Conservation (phyloP, 2,797 vertebrate species). For the Lagocephalus sceleratus region DNA sequence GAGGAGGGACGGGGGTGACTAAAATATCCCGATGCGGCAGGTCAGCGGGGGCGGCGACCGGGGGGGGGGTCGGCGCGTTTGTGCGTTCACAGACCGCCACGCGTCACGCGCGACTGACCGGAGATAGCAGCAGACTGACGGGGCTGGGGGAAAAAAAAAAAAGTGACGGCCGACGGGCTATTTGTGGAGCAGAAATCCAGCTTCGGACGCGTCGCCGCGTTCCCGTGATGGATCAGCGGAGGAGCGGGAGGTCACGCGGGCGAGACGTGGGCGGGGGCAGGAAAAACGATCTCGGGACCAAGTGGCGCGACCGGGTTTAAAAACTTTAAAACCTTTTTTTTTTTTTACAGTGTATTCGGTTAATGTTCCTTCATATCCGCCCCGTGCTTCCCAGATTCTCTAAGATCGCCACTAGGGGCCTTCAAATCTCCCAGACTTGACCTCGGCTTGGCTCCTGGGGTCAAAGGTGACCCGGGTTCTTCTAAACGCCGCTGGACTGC, state of each 20-base stretch:
- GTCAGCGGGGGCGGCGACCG: slow-evolving; percentile 40
- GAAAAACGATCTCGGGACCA: slow-evolving; percentile 22
- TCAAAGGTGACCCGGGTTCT: no score
- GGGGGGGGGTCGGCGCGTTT: slow-evolving; percentile 47
- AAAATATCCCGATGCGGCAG: slow-evolving; percentile 78
- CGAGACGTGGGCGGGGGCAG: slow-evolving; percentile 29
- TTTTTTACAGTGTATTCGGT: no score
- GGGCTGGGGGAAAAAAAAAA: slow-evolving; percentile 62
- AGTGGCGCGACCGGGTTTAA: no score
- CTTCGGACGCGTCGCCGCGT: slow-evolving; percentile 75
- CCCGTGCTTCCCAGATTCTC: no score
- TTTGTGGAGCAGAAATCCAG: slow-evolving; percentile 81
- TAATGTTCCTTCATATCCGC: no score
- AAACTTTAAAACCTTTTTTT: no score
- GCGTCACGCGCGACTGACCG: slow-evolving; percentile 69
- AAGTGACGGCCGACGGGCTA: slow-evolving; percentile 72
- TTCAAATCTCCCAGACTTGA: no score
- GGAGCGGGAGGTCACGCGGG: slow-evolving; percentile 43
- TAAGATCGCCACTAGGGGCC: no score
- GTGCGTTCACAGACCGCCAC: slow-evolving; percentile 59
- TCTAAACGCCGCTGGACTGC: slow-evolving; percentile 19
- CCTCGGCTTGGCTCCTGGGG: no score
- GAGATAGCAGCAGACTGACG: slow-evolving; percentile 68
- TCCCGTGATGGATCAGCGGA: slow-evolving; percentile 74
- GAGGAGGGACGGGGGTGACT: slow-evolving; percentile 42